phyloP scores from a whole-genome alignment of 2,113 vertebrate species.

The Lophius piscatorius region DNA sequence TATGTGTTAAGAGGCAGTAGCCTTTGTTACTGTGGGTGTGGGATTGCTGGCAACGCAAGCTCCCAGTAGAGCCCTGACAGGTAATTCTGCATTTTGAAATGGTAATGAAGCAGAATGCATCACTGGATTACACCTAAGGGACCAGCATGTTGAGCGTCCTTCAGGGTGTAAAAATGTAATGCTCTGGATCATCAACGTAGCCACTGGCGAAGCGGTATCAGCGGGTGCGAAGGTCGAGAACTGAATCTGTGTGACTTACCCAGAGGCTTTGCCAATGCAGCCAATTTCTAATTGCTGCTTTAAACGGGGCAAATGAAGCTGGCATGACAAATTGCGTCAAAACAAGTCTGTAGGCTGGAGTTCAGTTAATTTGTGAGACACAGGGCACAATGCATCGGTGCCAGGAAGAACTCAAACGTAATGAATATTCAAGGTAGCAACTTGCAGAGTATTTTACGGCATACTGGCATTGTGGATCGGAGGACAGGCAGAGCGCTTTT shows the following conservation, averaged over 20 bases:
- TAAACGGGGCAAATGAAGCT: slow-evolving; percentile 74
- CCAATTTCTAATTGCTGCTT: slow-evolving; percentile 70
- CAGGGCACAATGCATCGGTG: slow-evolving; percentile 52
- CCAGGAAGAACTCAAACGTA: slow-evolving; percentile 54
- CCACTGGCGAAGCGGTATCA: slow-evolving; percentile 37
- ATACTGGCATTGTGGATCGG: slow-evolving; percentile 22
- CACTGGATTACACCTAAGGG: slow-evolving; percentile 56
- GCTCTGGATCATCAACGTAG: slow-evolving; percentile 57
- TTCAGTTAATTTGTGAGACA: slow-evolving; percentile 65
- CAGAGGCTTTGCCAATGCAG: slow-evolving; percentile 56
- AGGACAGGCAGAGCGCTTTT: slow-evolving; percentile 31
- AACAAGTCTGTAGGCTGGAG: slow-evolving; percentile 66
- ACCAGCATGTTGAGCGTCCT: slow-evolving; percentile 51
- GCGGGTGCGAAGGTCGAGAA: slow-evolving; percentile 58
- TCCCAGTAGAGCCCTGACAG: slow-evolving; percentile 70
- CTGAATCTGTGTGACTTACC: slow-evolving; percentile 69
- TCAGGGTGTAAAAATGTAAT: slow-evolving; percentile 51
- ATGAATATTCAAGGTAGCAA: slow-evolving; percentile 65
- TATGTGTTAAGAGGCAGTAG: slow-evolving; percentile 71
- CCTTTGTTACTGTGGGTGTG: slow-evolving; percentile 69
- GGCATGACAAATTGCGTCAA: slow-evolving; percentile 71
- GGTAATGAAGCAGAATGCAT: slow-evolving; percentile 72
- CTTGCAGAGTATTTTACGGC: slow-evolving; percentile 50
- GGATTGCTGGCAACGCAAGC: slow-evolving; percentile 52
- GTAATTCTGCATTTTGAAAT: slow-evolving; percentile 72